Evolutionary conservation across 2,888 invertebrate species (phyloP), one percentile per base, ranked within the genome.

Genomic region (Sphaerophoria taeniata): DNA sequence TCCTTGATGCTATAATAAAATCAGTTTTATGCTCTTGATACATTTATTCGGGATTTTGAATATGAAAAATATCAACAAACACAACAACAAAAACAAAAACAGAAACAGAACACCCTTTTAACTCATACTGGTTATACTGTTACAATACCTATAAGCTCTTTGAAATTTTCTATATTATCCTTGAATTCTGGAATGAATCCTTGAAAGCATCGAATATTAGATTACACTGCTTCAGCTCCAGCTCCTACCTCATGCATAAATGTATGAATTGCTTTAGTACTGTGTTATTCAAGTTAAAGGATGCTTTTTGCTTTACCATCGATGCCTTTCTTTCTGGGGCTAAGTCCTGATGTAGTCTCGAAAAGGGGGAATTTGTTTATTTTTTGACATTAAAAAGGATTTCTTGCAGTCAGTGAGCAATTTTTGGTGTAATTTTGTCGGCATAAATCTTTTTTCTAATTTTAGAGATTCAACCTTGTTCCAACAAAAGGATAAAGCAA

Each of bases 231-330:
- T 85, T 70, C 76, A 76, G 85, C 49, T 85, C 70, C 81, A 77
- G 85, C 85, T 85, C 85, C 81, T 85, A 81, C 81, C 85, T 85
- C 85, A 85, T 85, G 85, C 81, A 85, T 85, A 85, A 85, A 85
- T 85, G 85, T 81, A 85, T 85, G 81, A 85, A 85, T 73, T 84
- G 75, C 69, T 61, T 47, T 47, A 53, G 49, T 24, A 24, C 24
- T 24, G n/a, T 63, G 67, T 63, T 77, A 47, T 73, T 71, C 69
- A 67, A 69, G 45, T 79, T 77, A 56, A 69, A 81, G 81, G 77
- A 76, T 82, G 45, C 75, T 56, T 33, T 82, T 45, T 51, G 34
- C 70, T 70, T 49, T 16, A 63, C 47, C 55, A 43, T n/a, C 56
- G 12, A 1, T 61, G 9, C 39, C 9, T 39, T 9, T 39, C 9